phyloP scores from a whole-genome alignment of 30 jellyfish, hydroid and myxozoan species.

The Pelagia noctiluca region DNA sequence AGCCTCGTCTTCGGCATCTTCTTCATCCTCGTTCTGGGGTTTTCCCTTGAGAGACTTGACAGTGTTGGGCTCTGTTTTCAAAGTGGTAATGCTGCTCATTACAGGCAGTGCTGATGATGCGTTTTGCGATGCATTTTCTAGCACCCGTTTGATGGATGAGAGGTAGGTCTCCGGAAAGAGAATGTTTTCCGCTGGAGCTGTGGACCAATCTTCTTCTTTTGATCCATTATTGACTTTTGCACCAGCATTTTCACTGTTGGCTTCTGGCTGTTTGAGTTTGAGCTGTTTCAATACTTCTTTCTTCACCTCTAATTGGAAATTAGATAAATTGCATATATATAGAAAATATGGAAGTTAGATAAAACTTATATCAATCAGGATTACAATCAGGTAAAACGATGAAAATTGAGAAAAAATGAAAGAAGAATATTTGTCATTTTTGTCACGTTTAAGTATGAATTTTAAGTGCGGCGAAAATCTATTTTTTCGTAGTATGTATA shows the following conservation, averaged over 20 bases:
- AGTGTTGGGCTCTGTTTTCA: slow-evolving; percentile 17
- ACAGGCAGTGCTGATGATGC: slow-evolving; percentile 44
- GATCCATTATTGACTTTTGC: slow-evolving; percentile 35
- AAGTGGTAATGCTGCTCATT: slow-evolving; percentile 26
- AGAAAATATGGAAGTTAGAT: too few species aligned
- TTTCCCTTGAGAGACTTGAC: slow-evolving; percentile 18
- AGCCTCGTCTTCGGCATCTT: slow-evolving; percentile 18
- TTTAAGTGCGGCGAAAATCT: too few species aligned
- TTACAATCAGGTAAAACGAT: too few species aligned
- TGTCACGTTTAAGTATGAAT: too few species aligned
- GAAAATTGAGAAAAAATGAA: too few species aligned
- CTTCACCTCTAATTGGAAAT: too few species aligned
- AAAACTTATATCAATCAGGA: too few species aligned
- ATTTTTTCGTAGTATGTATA: too few species aligned
- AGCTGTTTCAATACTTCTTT: too few species aligned
- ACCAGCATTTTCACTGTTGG: slow-evolving; percentile 21
- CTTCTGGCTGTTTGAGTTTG: not conserved
- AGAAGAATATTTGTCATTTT: too few species aligned
- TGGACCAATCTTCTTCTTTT: slow-evolving; percentile 54
- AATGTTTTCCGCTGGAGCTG: slow-evolving; percentile 65
- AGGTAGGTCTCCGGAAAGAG: slow-evolving; percentile 66
- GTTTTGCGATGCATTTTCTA: slow-evolving; percentile 47
- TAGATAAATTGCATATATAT: too few species aligned
- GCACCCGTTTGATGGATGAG: slow-evolving; percentile 53
- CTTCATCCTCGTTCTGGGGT: slow-evolving; percentile 33